Base-by-base conservation (phyloP, 2,113 vertebrate species). In the Sander lucioperca region DNA sequence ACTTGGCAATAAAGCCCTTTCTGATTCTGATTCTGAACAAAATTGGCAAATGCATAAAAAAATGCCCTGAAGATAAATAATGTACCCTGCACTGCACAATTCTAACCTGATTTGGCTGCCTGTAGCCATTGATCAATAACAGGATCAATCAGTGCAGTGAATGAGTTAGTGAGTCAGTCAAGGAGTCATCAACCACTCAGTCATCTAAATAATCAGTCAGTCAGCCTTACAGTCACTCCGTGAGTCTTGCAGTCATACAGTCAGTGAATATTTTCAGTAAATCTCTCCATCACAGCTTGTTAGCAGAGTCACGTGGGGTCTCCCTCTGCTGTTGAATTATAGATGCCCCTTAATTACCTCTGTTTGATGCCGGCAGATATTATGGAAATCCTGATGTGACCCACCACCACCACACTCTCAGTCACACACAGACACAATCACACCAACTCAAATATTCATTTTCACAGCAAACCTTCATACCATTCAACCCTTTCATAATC, bases 271-370 rank as follows among this genome's bases (percentile, higher is more conserved):
- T 50, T 45, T 70, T 43, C 10, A 43, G 39, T 43, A 43, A 43
- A 43, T 43, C 39, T 11, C 39, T 43, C 39, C 39, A 43, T 43
- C 39, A 43, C 10, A 77, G 74, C 83, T 86, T 74, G 82, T 83
- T 86, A 89, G 80, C 61, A 68, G 58, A 81, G 64, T 88, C 80
- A 81, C 78, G 83, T 66, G 77, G 39, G 78, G 76, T 65, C 68
- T 48, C 88, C 82, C 83, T 66, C 69, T 68, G 74, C 88, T 92
- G 85, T 5, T 95, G 82, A 94, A 94, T 95, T 86, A 95, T 93
- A 86, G 80, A 95, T 93, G 64, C 30, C 62, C 73, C 67, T 83
- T 93, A 89, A 94, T 94, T 86, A 93, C 70, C 61, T 76, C 79
- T 86, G 53, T 47, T 74, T 69, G 70, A 79, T 64, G 77, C 83